Evolutionary conservation across 53 echinoderm and acorn worm species (phyloP), one percentile per base, ranked within the genome.

Genomic region (Zoroaster sp.): DNA sequence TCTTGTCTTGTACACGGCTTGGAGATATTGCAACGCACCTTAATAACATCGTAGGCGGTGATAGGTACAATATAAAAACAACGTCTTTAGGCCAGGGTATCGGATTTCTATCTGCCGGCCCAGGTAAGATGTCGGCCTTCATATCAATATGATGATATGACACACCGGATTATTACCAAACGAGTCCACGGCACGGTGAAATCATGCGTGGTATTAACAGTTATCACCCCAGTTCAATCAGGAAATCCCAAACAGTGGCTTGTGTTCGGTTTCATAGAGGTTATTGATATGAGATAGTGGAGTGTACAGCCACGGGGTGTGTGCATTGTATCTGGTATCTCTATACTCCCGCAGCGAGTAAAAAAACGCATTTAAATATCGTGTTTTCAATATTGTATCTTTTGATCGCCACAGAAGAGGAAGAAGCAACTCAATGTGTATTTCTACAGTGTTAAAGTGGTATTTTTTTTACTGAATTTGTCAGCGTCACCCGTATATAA

Each of bases 41-140:
- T 23, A 37, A 78, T 11, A 78, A 78, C 78, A 78, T 54, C 78
- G 78, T 78, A 59, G 78, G 78, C 78, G 78, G 52, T 37, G 44
- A 55, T 53, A 35, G 37, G 54, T 2, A 34, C 59, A 52, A 10
- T 18, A 54, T 39, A 38, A 78, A 78, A 55, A 78, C 15, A 78
- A 31, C 4, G 23, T 51, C 49, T 76, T 76, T 17, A 45, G 47
- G 46, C 13, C 5, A 28, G 35, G 51, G 42, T 21, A 34, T 76
- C 33, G 34, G 30, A 76, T 76, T 76, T 46, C 51, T 46, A 32
- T 30, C 76, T 28, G 0, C 35, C 17, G 34, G 17, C 45, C 51
- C 51, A 31, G 8, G 18, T 51, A 11, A 7, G 63, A 59, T 59
- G 47, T 76, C 49, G 34, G 14, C 31, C 51, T 10, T 18, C 12